Percentiles rank a stretch among this genome's conserved stretches.
Conservation (phyloP, 2,888 invertebrate species). For the Ornithoptera alexandrae region DNA sequence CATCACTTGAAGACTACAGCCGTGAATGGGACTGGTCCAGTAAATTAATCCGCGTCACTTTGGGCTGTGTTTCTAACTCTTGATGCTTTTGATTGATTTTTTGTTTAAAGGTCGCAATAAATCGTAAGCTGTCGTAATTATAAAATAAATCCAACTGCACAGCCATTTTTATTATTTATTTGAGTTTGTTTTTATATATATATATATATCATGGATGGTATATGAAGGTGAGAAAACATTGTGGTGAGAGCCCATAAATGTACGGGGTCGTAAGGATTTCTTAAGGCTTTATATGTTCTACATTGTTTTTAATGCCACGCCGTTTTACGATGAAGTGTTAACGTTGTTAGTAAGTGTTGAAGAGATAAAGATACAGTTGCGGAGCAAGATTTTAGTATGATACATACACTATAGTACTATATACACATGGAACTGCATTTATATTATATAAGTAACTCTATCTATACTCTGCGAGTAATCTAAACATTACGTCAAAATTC, state of each 20-base stretch:
- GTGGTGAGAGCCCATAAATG: conserved; percentile 8
- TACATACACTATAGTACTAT: background rate
- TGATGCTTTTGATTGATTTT: too few relatives aligned
- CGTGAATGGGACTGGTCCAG: too few relatives aligned
- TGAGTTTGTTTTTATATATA: background rate
- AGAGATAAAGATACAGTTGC: background rate
- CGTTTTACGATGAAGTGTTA: conserved; percentile 9
- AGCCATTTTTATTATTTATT: too few relatives aligned
- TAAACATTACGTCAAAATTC: too few relatives aligned
- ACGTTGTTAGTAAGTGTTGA: conserved; percentile 1
- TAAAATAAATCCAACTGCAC: too few relatives aligned
- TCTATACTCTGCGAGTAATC: too few relatives aligned
- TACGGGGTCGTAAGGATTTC: conserved; percentile 15
- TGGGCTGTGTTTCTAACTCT: too few relatives aligned
- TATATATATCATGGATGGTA: background rate
- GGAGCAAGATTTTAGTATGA: background rate
- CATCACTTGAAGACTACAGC: too few relatives aligned
- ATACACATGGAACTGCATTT: background rate
- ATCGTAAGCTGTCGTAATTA: too few relatives aligned
- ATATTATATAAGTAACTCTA: too few relatives aligned
- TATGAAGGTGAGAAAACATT: background rate
- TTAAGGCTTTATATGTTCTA: conserved; percentile 12
- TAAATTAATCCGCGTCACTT: too few relatives aligned
- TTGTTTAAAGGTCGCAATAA: too few relatives aligned
- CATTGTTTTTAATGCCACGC: conserved; percentile 19